Base-by-base conservation (phyloP, 2,888 invertebrate species). In the Ennomos fuscantarius region DNA sequence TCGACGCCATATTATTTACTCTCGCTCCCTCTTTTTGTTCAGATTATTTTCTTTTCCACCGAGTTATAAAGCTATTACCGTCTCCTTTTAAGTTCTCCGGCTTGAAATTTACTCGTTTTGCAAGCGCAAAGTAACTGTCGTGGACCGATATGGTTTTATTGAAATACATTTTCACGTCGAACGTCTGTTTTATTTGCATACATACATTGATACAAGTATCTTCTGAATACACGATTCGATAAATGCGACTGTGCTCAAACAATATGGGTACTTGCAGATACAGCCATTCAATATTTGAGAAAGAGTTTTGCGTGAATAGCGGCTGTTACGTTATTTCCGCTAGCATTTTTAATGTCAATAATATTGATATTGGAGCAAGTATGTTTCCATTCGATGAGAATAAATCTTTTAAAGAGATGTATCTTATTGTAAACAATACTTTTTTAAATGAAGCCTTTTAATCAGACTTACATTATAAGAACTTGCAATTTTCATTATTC, bases 61-160 rank as follows among this genome's bases (percentile, higher is more conserved):
- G 76, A 82, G 78, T 78, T 80, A 78, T 79, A 81, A 84, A 84
- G 78, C 78, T 81, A 78, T 82, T 83, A 81, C 72, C 72, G 74
- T 78, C 79, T 78, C 74, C 74, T 76, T 77, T 80, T 71, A 79
- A 77, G 70, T 76, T 71, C 68, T 72, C 72, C 70, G 58, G 53
- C 55, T 60, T 51, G 60, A 60, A 61, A 63, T 68, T 58, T 63
- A 64, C 57, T 68, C 65, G 67, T 65, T 66, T 63, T 55, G 64
- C 69, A 68, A 69, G 50, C 53, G 50, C 50, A 55, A 60, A 63
- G 58, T 60, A 60, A 60, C 61, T 55, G 62, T 52, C 56, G 53
- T 62, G 58, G 49, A 43, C 59, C 59, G 65, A 65, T 66, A 66
- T 65, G 66, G 59, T 65, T 63, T 74, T 74, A 74, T 77, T 73